These are phyloP conservation scores for Acronicta leporina DNA, from an alignment of 2,888 invertebrate genomes.

Conservation along the genomic window DNA sequence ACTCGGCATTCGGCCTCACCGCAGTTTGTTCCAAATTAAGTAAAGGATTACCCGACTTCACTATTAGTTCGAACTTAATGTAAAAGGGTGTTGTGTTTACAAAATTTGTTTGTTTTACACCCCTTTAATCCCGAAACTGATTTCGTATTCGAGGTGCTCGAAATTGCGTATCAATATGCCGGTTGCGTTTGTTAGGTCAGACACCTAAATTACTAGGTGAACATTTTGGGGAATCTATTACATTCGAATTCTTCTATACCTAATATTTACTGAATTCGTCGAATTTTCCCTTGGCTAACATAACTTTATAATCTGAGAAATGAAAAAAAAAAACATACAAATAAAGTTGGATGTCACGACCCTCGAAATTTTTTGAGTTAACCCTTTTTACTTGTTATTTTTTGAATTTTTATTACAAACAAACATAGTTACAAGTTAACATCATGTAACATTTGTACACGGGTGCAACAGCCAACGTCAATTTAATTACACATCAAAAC, in stretches of 20 bases:
- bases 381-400: no score
- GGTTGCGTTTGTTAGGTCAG: slow-evolving; percentile 36
- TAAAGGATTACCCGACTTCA: slow-evolving; percentile 54
- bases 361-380: no score
- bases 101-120: slow-evolving; percentile 52
- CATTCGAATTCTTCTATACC: no score
- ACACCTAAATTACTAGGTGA: slow-evolving; percentile 21
- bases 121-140: slow-evolving; percentile 50
- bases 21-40: slow-evolving; percentile 53
- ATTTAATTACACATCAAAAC: slow-evolving; percentile 60
- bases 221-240: neutral
- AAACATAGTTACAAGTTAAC: slow-evolving; percentile 19
- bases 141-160: slow-evolving; percentile 45
- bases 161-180: slow-evolving; percentile 48
- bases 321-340: no score
- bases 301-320: no score
- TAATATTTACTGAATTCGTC: no score
- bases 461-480: slow-evolving; percentile 51
- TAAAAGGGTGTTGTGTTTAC: slow-evolving; percentile 57
- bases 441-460: slow-evolving; percentile 34
- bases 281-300: no score
- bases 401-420: no score
- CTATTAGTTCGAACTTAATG: slow-evolving; percentile 55
- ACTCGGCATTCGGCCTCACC: slow-evolving; percentile 38
- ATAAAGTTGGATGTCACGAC: no score